phyloP scores from a whole-genome alignment of 2,797 vertebrate genomes.

The Premnoplex brunnescens region DNA sequence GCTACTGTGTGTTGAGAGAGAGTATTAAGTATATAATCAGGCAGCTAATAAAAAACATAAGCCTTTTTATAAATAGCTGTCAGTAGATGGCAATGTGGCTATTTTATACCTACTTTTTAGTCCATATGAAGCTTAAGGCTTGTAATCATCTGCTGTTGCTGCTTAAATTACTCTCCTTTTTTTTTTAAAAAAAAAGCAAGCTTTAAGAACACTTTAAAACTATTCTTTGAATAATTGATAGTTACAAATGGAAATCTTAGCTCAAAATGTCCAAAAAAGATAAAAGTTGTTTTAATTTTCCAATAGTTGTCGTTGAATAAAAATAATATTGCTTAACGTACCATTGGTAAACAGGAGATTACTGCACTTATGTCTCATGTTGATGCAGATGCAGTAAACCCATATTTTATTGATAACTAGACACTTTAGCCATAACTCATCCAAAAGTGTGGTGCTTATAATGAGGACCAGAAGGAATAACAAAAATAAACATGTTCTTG shows the following conservation, averaged over 20 bases:
- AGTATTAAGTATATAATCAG: slow-evolving; percentile 34
- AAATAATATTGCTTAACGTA: slow-evolving; percentile 63
- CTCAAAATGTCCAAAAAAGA: slow-evolving; percentile 73
- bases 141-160: slow-evolving; percentile 67
- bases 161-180: slow-evolving; percentile 70
- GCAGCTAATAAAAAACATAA: slow-evolving; percentile 40
- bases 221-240: slow-evolving; percentile 81
- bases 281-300: slow-evolving; percentile 77
- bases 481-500: slow-evolving; percentile 42
- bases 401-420: slow-evolving; percentile 28
- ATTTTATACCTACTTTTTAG: slow-evolving; percentile 63
- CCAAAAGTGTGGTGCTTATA: neutral
- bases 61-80: slow-evolving; percentile 65
- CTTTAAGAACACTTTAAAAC: slow-evolving; percentile 72
- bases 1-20: neutral
- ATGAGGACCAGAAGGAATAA: slow-evolving; percentile 51
- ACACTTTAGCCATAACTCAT: neutral
- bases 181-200: neutral
- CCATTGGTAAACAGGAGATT: slow-evolving; percentile 54
- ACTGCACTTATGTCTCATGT: neutral
- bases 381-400: slow-evolving; percentile 15
- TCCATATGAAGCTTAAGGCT: slow-evolving; percentile 29
- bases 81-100: slow-evolving; percentile 85
- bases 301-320: slow-evolving; percentile 65
- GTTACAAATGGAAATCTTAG: slow-evolving; percentile 78